Evolutionary conservation across 2,888 invertebrate genomes (phyloP), one percentile per base, ranked within the genome.

Genomic region (Drosophila tanythrix): DNA sequence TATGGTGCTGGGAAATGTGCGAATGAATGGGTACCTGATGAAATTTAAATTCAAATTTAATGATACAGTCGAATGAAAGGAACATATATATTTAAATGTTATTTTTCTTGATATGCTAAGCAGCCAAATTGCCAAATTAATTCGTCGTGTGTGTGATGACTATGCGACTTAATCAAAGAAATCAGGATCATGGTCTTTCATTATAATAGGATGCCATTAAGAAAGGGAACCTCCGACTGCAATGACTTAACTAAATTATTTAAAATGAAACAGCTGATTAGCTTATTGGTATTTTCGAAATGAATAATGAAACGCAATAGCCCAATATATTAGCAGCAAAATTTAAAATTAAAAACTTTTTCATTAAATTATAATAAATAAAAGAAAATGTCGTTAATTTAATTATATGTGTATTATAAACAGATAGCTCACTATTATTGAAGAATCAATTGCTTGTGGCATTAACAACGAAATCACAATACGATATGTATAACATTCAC

Each of bases 1-100:
- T 33, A 48, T 36, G 25, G 25, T 15, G 46, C 25, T 36, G 53
- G 2, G 35, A 43, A 29, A 25, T 31, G 56, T 60, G 59, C 31
- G 46, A 21, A 33, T 67, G 35, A 7, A 46, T 11, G 29, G 33
- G 35, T 43, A 52, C 36, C 55, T 18, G 38, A 50, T 68, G 29
- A 3, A 50, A 51, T 57, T 33, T n/a, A 29, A 29, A 57, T 35
- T 18, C 29, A 29, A 43, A 67, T 25, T 53, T 66, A 46, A 13
- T 8, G 3, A 6, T 35, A 25, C 33, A 25, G 18, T 55, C n/a
- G 18, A 55, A 25, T 35, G 10, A 11, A 43, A 43, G 1, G 40
- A 21, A 21, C 0, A 43, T 11, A 21, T 4, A n/a, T 40, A n/a
- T n/a, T 10, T 11, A 10, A 4, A 40, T 4, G n/a, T n/a, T 3